Evolutionary conservation across 2,888 invertebrate species (phyloP).

Genomic region (Beris morrisii): DNA sequence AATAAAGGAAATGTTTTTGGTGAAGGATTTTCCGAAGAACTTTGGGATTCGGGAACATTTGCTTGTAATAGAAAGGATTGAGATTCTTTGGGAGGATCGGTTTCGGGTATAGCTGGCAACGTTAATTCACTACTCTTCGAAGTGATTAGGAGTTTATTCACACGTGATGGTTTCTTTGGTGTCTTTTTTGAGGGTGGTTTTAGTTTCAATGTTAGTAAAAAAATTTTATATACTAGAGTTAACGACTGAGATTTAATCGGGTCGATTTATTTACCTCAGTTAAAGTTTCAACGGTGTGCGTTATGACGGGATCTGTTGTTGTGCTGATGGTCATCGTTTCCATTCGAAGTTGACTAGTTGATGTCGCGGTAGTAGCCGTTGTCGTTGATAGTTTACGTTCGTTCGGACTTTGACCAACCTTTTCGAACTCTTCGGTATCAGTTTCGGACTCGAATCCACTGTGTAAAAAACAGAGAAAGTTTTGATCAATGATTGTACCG

Average conservation of each 20-base stretch:
- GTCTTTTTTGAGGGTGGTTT: conserved; percentile 37
- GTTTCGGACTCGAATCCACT: conserved; percentile 81
- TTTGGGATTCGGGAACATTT: conserved; percentile 33
- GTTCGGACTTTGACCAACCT: conserved; percentile 66
- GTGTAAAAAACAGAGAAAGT: conserved; percentile 38
- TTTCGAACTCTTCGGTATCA: conserved; percentile 82
- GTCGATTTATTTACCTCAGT: conserved; percentile 48
- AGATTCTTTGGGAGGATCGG: conserved; percentile 23
- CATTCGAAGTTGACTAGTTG: conserved; percentile 44
- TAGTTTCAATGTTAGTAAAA: conserved; percentile 6
- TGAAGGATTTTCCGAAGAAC: conserved; percentile 26
- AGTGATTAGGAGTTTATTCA: conserved; percentile 39
- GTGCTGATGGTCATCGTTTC: conserved; percentile 44
- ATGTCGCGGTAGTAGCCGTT: conserved; percentile 52
- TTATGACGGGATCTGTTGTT: conserved; percentile 47
- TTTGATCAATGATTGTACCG: neutral
- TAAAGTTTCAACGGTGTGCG: conserved; percentile 50
- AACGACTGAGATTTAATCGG: neutral
- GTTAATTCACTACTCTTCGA: conserved; percentile 33
- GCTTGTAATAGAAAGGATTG: conserved; percentile 7
- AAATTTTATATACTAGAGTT: conserved; percentile 14
- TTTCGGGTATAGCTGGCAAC: conserved; percentile 42
- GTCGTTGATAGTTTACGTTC: conserved; percentile 57
- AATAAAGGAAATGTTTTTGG: conserved; percentile 23
- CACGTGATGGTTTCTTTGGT: conserved; percentile 57